These are phyloP conservation scores for Anaspis maculata DNA, from an alignment of 2,888 invertebrate genomes.

Conservation along the genomic window DNA sequence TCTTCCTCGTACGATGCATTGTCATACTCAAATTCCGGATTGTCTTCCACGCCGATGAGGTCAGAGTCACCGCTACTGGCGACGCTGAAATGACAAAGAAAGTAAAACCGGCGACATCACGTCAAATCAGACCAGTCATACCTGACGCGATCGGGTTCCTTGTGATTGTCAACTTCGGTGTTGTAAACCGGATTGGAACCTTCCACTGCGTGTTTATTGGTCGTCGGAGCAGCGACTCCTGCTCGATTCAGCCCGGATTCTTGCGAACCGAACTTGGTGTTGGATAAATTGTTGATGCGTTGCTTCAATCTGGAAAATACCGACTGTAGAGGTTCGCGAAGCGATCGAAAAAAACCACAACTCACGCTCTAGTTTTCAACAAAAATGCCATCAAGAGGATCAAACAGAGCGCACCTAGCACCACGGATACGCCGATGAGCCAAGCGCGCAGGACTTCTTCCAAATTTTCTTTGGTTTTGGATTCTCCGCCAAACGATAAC, in stretches of 20 bases:
- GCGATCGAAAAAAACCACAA: slow-evolving; percentile 1
- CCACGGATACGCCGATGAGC: slow-evolving; percentile 46
- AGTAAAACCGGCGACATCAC: slow-evolving; percentile 1
- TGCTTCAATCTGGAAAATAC: slow-evolving; percentile 45
- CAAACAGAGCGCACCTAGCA: slow-evolving; percentile 47
- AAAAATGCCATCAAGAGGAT: slow-evolving; percentile 48
- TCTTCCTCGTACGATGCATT: too few species aligned
- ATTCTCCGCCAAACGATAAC: slow-evolving; percentile 18
- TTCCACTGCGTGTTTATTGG: slow-evolving; percentile 61
- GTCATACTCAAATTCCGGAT: slow-evolving; percentile 49
- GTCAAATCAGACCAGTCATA: slow-evolving; percentile 4
- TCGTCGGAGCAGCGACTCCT: slow-evolving; percentile 50
- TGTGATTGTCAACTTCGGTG: slow-evolving; percentile 43
- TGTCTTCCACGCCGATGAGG: slow-evolving; percentile 57
- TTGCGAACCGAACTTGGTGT: slow-evolving; percentile 56
- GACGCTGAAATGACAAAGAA: slow-evolving; percentile 33
- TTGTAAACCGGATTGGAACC: slow-evolving; percentile 67
- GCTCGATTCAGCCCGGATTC: slow-evolving; percentile 52
- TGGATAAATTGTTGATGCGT: slow-evolving; percentile 54
- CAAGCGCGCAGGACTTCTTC: slow-evolving; percentile 45
- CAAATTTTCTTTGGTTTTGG: slow-evolving; percentile 30
- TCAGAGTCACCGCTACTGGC: slow-evolving; percentile 56
- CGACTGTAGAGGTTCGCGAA: neutral
- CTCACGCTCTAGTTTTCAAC: slow-evolving; percentile 50
- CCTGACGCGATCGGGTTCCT: slow-evolving; percentile 43